Evolutionary conservation across 2,113 vertebrate species (phyloP), one percentile per base, ranked within the genome.

Genomic region (Aepyceros melampus): DNA sequence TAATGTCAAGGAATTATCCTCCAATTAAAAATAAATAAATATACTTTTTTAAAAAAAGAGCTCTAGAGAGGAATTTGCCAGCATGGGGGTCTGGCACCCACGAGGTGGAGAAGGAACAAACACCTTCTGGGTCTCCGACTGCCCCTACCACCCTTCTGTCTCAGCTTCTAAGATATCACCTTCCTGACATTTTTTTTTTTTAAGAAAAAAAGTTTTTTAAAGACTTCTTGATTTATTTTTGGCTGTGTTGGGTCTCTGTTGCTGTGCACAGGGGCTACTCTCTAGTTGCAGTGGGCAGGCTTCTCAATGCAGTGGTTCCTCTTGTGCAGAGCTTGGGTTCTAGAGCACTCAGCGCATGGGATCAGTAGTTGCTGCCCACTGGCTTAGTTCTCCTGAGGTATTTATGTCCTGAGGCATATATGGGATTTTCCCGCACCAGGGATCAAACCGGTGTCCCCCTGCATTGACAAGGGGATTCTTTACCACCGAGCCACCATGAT

Each of bases 291-390:
- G 71, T 14, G 71, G 71, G 36, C 71, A 43, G 71, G 71, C 23
- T 14, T 76, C 40, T 76, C 40, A 14, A 6, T 43, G 71, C 71
- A 43, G 40, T 76, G 36, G 23, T 27, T 7, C 67, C 67, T 40
- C 67, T 40, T 40, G 67, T 14, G 40, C 71, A 76, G 23, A 76
- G 12, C 71, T 25, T 43, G 71, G 71, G 71, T 43, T 76, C 71
- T 43, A 43, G 23, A 76, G 40, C 0, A 1, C 21, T 15, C 71
- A 76, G 36, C 11, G 0, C 6, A 15, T 3, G 40, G 23, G 2
- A 23, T 76, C 23, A 27, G 40, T 7, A 76, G 71, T 40, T 3
- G 36, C 67, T 74, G 5, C 67, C 40, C 40, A 15, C 23, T 43
- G 40, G 40, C 40, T 76, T 76, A 43, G 23, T 76, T 76, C 6